phyloP scores from a whole-genome alignment of 2,113 vertebrate species.

The Syngnathus scovelli region DNA sequence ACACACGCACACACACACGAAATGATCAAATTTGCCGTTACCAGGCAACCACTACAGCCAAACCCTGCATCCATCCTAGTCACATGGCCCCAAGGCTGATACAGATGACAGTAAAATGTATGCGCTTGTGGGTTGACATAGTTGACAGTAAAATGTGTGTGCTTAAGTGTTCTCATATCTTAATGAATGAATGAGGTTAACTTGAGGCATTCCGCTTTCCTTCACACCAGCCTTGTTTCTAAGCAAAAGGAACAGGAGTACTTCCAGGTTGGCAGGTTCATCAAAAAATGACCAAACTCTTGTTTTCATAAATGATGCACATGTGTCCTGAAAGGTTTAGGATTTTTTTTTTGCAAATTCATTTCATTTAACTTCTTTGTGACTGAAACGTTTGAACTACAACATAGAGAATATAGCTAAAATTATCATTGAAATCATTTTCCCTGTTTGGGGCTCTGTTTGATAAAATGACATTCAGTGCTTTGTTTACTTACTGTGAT shows the following conservation, averaged over 20 bases:
- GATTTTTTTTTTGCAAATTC: no score
- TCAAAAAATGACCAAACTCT: background rate
- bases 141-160: slow-evolving; percentile 1
- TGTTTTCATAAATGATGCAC: no score
- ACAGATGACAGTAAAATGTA: slow-evolving; percentile 4
- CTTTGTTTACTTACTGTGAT: background rate
- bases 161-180: background rate
- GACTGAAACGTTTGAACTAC: no score
- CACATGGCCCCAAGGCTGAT: slow-evolving; percentile 20
- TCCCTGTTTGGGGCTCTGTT: background rate
- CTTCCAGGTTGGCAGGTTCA: background rate
- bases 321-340: no score
- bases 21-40: slow-evolving; percentile 31
- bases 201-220: background rate
- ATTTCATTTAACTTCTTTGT: no score
- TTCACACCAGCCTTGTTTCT: background rate
- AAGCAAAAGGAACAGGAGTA: background rate
- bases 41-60: slow-evolving; percentile 42
- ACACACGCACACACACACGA: background rate
- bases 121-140: slow-evolving; percentile 4
- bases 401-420: no score
- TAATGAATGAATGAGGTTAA: background rate
- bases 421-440: background rate
- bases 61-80: slow-evolving; percentile 14
- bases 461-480: background rate